Base-by-base conservation (phyloP, 2,797 vertebrate genomes). In the Protonibea diacanthus region DNA sequence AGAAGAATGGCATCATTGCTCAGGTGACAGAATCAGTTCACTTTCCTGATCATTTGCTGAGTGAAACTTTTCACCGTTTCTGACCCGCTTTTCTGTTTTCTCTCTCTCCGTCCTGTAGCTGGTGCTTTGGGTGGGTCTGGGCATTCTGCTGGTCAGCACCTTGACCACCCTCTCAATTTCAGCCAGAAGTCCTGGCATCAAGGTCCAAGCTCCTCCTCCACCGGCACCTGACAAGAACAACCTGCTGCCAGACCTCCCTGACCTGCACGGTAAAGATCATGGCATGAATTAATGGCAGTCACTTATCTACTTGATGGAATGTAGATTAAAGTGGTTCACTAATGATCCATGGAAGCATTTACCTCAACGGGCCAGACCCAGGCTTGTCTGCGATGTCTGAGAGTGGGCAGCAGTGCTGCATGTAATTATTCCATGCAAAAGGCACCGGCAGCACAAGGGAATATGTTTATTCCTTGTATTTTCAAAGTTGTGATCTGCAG, bases 91-190 rank as follows among this genome's bases (percentile, higher is more conserved):
- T 53, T 15, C 25, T 20, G 67, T 11, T 74, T 1, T 6, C 51
- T 53, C 25, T 60, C 38, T 71, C 51, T 62, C 18, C 61, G 14
- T 61, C 62, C 10, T 86, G 51, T 84, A 99, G 98, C 92, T 99
- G 71, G 97, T 99, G 74, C 94, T 99, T 33, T 97, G 93, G 78
- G 97, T 99, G 0, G 98, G 98, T 68, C 95, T 99, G 79, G 96
- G 97, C 6, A 96, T 99, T 87, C 95, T 99, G 64, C 94, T 99
- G 42, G 88, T 99, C 87, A 99, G 98, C 89, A 99, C 98, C 0
- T 92, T 98, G 51, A 97, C 96, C 80, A 99, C 98, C 10, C 82
- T 99, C 81, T 97, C 96, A 1, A 95, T 96, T 20, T 95, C 94
- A 0, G 91, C 95, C 81, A 95, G 95, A 6, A 20, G 89, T 48